phyloP scores from a whole-genome alignment of 2,797 vertebrate genomes.

The Arctocebus calabarensis region DNA sequence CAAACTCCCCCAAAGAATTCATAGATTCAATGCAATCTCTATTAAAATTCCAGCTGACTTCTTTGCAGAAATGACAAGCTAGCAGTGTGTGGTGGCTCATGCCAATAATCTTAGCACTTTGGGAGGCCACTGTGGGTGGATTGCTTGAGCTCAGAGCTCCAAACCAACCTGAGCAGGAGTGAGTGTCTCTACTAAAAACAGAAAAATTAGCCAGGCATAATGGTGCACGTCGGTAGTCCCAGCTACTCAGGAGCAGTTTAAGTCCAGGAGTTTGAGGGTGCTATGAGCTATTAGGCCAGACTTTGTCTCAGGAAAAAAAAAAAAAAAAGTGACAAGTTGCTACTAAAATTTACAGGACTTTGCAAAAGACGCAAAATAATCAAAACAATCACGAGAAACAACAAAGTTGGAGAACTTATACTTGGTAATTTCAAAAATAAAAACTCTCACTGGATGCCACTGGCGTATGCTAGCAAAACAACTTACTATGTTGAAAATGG shows the following conservation, averaged over 20 bases:
- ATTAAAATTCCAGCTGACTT: neutral
- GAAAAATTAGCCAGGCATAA: no score
- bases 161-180: no score
- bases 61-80: neutral
- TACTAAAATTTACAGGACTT: neutral
- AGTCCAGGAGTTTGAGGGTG: no score
- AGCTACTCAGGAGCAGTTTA: no score
- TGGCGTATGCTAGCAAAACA: neutral
- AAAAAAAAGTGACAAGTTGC: neutral
- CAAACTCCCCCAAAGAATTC: neutral
- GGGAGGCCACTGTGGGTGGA: no score
- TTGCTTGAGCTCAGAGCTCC: no score
- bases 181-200: no score
- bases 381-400: conserved; percentile 1
- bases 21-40: neutral
- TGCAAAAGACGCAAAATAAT: neutral
- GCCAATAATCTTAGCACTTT: no score
- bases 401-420: neutral
- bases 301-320: no score
- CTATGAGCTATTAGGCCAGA: no score
- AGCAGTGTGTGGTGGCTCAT: no score
- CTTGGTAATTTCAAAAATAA: neutral
- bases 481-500: neutral
- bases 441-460: neutral
- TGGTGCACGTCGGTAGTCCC: no score